Conservation (phyloP, 2,797 vertebrate species). For the Sebastes hopkinsi region DNA sequence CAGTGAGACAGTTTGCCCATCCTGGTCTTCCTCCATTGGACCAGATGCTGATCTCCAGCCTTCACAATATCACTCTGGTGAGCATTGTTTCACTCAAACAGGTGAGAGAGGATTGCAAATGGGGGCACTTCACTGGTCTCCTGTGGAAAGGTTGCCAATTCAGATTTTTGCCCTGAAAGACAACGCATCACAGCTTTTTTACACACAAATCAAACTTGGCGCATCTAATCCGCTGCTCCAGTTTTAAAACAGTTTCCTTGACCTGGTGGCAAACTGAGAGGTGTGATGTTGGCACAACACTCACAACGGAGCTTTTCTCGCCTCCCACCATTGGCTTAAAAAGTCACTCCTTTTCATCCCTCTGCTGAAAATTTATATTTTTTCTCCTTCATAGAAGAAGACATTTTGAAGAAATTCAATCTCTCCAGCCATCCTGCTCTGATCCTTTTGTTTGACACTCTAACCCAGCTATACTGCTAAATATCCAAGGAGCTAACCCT, state of each 20-base stretch:
- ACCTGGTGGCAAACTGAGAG: constrained; percentile 44
- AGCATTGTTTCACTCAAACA: not conserved
- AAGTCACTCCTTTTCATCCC: constrained; percentile 17
- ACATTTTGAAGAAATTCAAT: not conserved
- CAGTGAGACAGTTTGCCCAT: not conserved
- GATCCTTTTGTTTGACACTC: not conserved
- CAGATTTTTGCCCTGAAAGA: not conserved
- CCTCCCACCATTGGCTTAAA: constrained; percentile 24
- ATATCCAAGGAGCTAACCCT: not conserved
- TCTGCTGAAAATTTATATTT: constrained; percentile 29
- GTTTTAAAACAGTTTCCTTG: constrained; percentile 41
- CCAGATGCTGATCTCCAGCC: not conserved
- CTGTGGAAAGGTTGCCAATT: not conserved
- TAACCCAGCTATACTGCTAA: not conserved
- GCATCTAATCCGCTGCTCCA: constrained; percentile 13
- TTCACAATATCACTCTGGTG: not conserved
- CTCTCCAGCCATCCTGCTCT: not conserved
- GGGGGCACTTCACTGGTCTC: not conserved
- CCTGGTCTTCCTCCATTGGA: not conserved
- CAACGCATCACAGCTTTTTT: not conserved
- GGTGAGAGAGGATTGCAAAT: constrained; percentile 5
- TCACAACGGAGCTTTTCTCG: constrained; percentile 38
- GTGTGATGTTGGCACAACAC: constrained; percentile 40
- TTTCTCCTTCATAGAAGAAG: not conserved
- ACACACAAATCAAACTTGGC: constrained; percentile 23